Conservation (phyloP, 2,797 vertebrate species). For the Acipenser oxyrinchus region DNA sequence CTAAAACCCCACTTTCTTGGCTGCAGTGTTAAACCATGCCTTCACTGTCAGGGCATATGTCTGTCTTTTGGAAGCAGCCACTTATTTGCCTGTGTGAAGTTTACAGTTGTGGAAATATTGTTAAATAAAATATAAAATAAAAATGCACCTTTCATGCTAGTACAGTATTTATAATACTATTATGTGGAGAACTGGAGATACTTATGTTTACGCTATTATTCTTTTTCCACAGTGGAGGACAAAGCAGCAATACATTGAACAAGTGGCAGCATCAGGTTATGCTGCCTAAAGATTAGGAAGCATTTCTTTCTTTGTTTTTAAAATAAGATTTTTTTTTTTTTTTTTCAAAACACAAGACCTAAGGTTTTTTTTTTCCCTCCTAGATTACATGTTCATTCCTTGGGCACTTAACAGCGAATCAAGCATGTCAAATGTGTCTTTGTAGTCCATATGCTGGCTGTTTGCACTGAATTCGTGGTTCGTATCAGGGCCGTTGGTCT, state of each 20-base stretch:
- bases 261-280: slow-evolving; percentile 49
- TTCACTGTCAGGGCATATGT: slow-evolving; percentile 10
- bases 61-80: slow-evolving; percentile 51
- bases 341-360: slow-evolving; percentile 23
- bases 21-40: slow-evolving; percentile 53
- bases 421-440: slow-evolving; percentile 94
- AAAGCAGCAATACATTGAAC: slow-evolving; percentile 80
- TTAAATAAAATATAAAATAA: slow-evolving; percentile 30
- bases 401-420: slow-evolving; percentile 93
- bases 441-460: slow-evolving; percentile 85
- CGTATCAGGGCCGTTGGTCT: slow-evolving; percentile 88
- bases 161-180: slow-evolving; percentile 81
- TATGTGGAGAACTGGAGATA: slow-evolving; percentile 52
- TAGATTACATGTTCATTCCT: slow-evolving; percentile 83
- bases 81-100: slow-evolving; percentile 64
- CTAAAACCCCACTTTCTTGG: slow-evolving; percentile 49
- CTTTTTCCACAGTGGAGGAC: slow-evolving; percentile 58
- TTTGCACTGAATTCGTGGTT: slow-evolving; percentile 73
- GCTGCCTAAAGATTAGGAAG: slow-evolving; percentile 68
- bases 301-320: slow-evolving; percentile 33
- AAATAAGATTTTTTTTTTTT: background rate
- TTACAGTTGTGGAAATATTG: slow-evolving; percentile 67
- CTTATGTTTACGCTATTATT: slow-evolving; percentile 59
- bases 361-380: slow-evolving; percentile 21
- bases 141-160: slow-evolving; percentile 75